Evolutionary conservation across 2,113 vertebrate species (phyloP).

Genomic region (Suncus etruscus): DNA sequence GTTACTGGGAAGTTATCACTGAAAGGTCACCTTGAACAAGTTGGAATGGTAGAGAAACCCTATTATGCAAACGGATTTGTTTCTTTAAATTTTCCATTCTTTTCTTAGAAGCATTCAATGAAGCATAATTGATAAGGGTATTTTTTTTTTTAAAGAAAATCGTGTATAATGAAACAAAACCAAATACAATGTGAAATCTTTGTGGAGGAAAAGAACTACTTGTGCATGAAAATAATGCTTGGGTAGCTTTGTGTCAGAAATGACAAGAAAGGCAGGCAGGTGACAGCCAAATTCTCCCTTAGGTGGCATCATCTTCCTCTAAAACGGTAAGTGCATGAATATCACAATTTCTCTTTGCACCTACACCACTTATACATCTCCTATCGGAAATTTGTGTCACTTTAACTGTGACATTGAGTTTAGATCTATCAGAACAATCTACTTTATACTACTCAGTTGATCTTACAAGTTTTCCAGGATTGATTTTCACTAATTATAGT

Average conservation of each 20-base stretch:
- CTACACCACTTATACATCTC: neutral
- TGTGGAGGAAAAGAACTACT: neutral
- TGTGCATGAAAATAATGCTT: neutral
- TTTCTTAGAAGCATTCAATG: constrained; percentile 1
- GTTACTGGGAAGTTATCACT: constrained; percentile 37
- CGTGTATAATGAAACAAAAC: neutral
- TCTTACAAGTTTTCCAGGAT: constrained; percentile 61
- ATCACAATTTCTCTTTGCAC: constrained; percentile 27
- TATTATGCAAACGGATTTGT: neutral
- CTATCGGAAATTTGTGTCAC: neutral
- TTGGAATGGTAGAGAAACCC: neutral
- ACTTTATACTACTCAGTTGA: constrained; percentile 57
- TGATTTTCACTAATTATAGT: constrained; percentile 73
- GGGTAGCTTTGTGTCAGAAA: neutral
- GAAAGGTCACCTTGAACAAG: constrained; percentile 68
- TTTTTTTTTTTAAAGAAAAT: neutral
- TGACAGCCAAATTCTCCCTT: neutral
- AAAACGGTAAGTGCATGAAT: neutral
- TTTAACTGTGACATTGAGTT: neutral
- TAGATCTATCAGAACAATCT: constrained; percentile 45
- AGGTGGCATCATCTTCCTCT: constrained; percentile 3
- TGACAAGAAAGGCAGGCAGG: neutral
- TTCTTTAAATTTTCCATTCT: constrained; percentile 12
- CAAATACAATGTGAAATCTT: neutral
- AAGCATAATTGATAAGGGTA: constrained; percentile 48